phyloP scores from a whole-genome alignment of 2,113 vertebrate genomes.

The Platysteira castanea region DNA sequence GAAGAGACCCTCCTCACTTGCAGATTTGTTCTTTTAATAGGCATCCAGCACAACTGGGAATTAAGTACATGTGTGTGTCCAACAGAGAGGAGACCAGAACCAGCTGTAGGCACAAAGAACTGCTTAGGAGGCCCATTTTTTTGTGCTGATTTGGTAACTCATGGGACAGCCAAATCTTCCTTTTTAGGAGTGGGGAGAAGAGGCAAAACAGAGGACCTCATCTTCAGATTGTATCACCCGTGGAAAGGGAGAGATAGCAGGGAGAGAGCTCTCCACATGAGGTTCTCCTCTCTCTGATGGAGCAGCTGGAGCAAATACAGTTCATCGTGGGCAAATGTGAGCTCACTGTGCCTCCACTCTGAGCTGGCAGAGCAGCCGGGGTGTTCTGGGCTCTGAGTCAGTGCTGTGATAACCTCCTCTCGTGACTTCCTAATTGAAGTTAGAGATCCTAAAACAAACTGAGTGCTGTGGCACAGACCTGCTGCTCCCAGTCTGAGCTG shows the following conservation, averaged over 20 bases:
- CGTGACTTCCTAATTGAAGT: background rate
- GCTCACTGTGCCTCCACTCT: background rate
- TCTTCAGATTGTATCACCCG: background rate
- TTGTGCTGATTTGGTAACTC: conserved; percentile 47
- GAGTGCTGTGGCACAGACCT: background rate
- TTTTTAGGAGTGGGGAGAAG: conserved; percentile 57
- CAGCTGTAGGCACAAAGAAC: conserved; percentile 52
- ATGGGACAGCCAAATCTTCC: conserved; percentile 29
- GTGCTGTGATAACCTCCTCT: background rate
- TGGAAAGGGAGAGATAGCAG: conserved; percentile 8
- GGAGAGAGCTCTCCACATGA: background rate
- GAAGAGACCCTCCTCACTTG: conserved; percentile 31
- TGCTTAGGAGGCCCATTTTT: conserved; percentile 60
- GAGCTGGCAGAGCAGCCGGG: background rate
- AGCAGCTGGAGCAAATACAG: conserved; percentile 50
- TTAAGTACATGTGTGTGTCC: conserved; percentile 52
- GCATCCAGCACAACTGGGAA: conserved; percentile 51
- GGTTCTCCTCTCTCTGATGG: background rate
- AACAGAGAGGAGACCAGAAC: conserved; percentile 58
- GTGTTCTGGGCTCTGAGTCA: background rate
- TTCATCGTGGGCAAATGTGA: background rate
- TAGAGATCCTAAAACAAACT: background rate
- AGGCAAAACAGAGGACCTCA: conserved; percentile 18
- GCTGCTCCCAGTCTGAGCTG: background rate
- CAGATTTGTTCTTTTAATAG: conserved; percentile 49